These are phyloP conservation scores for Thymallus thymallus DNA, from an alignment of 2,113 vertebrate species.

Conservation along the genomic window DNA sequence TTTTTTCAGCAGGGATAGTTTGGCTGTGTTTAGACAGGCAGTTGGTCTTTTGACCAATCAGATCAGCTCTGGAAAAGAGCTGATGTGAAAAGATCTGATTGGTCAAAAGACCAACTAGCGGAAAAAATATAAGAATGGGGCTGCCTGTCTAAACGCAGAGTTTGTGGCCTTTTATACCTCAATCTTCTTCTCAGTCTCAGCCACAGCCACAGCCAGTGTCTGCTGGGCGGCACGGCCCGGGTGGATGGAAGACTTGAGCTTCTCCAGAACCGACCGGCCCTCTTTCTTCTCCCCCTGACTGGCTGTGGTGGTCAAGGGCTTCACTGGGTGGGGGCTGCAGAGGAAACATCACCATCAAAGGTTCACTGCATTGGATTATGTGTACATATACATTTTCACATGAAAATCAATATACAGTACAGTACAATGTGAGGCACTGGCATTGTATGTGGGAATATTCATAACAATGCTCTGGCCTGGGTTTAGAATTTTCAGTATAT, in stretches of 20 bases:
- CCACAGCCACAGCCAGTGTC: conserved; percentile 62
- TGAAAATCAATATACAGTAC: background rate
- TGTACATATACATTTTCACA: conserved; percentile 24
- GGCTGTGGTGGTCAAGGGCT: conserved; percentile 78
- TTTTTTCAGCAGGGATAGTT: too few species aligned
- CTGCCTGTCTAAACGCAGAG: conserved; percentile 56
- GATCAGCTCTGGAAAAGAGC: too few species aligned
- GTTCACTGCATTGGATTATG: background rate
- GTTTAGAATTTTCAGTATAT: background rate
- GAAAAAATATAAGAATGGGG: conserved; percentile 29
- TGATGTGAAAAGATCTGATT: too few species aligned
- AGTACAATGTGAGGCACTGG: background rate
- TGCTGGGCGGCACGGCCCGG: conserved; percentile 65
- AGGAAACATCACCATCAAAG: conserved; percentile 29
- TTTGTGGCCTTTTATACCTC: conserved; percentile 52
- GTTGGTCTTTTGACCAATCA: too few species aligned
- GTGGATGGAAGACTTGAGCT: conserved; percentile 80
- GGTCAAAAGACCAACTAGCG: background rate
- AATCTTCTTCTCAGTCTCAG: conserved; percentile 61
- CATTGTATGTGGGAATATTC: background rate
- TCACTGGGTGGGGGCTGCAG: conserved; percentile 90
- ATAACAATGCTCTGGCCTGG: background rate
- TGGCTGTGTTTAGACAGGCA: too few species aligned
- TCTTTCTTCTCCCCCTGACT: conserved; percentile 74
- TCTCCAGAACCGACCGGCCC: conserved; percentile 82